phyloP scores from a whole-genome alignment of 2,888 invertebrate species.

The Heteropelma amictum region DNA sequence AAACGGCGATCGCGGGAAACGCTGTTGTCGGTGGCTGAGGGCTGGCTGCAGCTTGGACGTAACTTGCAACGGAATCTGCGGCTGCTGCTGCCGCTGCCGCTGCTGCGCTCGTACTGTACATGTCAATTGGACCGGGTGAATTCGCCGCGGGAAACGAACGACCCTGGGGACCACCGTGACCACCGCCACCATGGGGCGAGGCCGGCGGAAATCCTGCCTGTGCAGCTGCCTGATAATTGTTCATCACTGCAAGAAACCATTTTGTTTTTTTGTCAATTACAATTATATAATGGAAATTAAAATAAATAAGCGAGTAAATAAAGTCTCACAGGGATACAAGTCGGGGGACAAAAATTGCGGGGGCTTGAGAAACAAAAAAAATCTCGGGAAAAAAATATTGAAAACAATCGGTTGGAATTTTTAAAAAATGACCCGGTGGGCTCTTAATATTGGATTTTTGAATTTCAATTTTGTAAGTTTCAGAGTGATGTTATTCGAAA shows the following conservation, averaged over 20 bases:
- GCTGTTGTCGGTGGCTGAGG: conserved; percentile 93
- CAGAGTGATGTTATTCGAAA: too few relatives aligned
- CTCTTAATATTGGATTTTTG: too few relatives aligned
- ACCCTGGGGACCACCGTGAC: conserved; percentile 80
- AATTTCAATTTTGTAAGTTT: too few relatives aligned
- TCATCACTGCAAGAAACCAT: conserved; percentile 88
- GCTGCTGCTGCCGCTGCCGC: conserved; percentile 80
- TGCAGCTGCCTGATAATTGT: conserved; percentile 93
- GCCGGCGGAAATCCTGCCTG: conserved; percentile 89
- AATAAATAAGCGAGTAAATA: too few relatives aligned
- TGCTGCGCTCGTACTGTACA: conserved; percentile 92
- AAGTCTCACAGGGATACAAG: too few relatives aligned
- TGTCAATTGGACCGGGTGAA: conserved; percentile 95
- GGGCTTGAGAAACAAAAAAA: too few relatives aligned
- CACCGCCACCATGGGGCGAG: conserved; percentile 86
- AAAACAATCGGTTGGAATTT: too few relatives aligned
- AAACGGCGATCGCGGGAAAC: conserved; percentile 95
- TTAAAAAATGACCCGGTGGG: too few relatives aligned
- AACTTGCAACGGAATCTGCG: conserved; percentile 89
- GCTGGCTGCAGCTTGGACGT: conserved; percentile 96
- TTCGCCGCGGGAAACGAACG: conserved; percentile 94
- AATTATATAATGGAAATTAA: too few relatives aligned
- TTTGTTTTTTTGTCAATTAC: conserved; percentile 1
- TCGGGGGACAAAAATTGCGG: too few relatives aligned
- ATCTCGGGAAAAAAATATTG: too few relatives aligned